Conservation (phyloP, 1,140 invertebrate genomes). For the Coptotermes formosanus region DNA sequence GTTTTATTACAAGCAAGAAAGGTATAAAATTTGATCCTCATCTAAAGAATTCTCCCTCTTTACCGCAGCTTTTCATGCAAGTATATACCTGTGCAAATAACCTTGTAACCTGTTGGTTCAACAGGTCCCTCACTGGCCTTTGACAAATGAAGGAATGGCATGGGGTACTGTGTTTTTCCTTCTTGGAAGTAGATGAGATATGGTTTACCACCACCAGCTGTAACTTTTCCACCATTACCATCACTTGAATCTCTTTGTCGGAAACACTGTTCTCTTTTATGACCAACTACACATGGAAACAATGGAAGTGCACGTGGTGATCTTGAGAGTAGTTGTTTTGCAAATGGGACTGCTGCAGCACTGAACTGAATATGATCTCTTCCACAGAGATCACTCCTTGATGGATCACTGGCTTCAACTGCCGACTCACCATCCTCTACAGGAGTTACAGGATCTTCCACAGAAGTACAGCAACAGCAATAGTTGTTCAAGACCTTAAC, state of each 20-base stretch:
- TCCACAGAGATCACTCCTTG: neutral
- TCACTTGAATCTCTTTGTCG: neutral
- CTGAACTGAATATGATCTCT: neutral
- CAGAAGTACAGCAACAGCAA: neutral
- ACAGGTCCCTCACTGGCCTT: slow-evolving; percentile 39
- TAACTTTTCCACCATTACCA: slow-evolving; percentile 16
- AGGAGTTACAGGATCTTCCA: neutral
- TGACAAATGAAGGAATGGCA: slow-evolving; percentile 37
- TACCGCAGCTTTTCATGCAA: neutral
- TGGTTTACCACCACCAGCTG: slow-evolving; percentile 24
- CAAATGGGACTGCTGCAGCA: neutral
- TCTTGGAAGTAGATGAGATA: slow-evolving; percentile 36
- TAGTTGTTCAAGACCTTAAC: neutral
- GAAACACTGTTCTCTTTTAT: slow-evolving; percentile 24
- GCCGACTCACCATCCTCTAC: neutral
- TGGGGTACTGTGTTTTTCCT: slow-evolving; percentile 26
- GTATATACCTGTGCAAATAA: slow-evolving; percentile 34
- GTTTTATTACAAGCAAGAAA: too few species aligned
- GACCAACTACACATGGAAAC: slow-evolving; percentile 39
- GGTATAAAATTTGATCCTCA: too few species aligned
- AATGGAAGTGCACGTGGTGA: slow-evolving; percentile 37
- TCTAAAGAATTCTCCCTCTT: too few species aligned
- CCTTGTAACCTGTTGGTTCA: slow-evolving; percentile 40
- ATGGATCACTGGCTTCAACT: too few species aligned
- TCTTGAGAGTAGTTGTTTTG: slow-evolving; percentile 39